Evolutionary conservation across 2,113 vertebrate genomes (phyloP), one percentile per base, ranked within the genome.

Genomic region (Bucco capensis): DNA sequence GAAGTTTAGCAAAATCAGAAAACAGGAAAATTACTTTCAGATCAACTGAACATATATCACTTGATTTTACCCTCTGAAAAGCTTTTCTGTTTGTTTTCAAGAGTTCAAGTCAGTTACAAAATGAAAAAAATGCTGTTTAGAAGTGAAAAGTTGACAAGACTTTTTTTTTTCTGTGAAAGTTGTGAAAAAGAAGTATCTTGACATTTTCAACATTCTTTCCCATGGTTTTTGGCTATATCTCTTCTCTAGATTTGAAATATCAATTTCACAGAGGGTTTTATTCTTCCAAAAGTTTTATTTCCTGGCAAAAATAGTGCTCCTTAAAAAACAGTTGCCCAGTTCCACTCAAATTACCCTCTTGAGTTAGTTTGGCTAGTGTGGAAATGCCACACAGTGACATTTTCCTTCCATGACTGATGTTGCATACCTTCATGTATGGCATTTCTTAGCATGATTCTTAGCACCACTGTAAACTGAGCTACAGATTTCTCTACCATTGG

Each of bases 361-460:
- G 83, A 88, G 60, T 92, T 66, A 83, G 75, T 89, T 71, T 95
- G 94, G 91, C 93, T 81, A 75, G 76, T 44, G 56, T 94, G 85
- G 85, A 95, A 94, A 93, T 95, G 94, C 94, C 95, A 94, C 85
- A 58, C 92, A 40, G 72, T 92, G 94, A 94, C 93, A 95, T 95
- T 95, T 94, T 80, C 73, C 92, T 94, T 88, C n/a, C 83, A 69
- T 93, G 93, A 90, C 86, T 96, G 92, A 91, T 95, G 86, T 49
- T 95, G 93, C 90, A 65, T 93, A 69, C 94, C 75, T 89, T 74
- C 85, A 74, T 73, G 56, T 92, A 71, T 77, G 93, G 94, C 93
- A 94, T 89, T 96, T 94, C 92, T 93, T 95, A 92, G 79, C 86
- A 64, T 69, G 93, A 80, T 94, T 91, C 90, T 89, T 49, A 86